Evolutionary conservation across 2,888 invertebrate species (phyloP), one percentile per base, ranked within the genome.

Genomic region (Acleris emargana): DNA sequence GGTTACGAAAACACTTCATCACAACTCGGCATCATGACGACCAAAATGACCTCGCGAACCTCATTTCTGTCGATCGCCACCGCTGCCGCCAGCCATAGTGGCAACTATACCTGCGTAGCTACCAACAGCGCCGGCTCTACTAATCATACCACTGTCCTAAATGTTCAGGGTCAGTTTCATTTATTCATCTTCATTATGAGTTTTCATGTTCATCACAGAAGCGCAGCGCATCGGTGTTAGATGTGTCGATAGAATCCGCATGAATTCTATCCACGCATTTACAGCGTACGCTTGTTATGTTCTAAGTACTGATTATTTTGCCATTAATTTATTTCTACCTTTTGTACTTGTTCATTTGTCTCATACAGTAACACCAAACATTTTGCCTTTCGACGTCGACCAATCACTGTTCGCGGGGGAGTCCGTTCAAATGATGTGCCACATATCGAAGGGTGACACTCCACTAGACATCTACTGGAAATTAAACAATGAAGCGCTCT

Each of bases 61-160:
- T 96, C 96, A 82, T 95, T 95, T 70, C 88, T 97, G 68, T 95
- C 95, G 68, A 96, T 97, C 76, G 95, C 95, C 76, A 92, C 95
- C 62, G 94, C 95, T 64, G 93, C 93, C 74, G 94, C 94, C 32
- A 92, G 93, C 68, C 96, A 97, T 83, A 94, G 95, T 70, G 96
- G 96, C 72, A 93, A 94, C 80, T 97, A 96, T 80, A 96, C 95
- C 70, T 97, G 97, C 84, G 93, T 94, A 72, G 97, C 96, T 43
- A 91, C 93, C 70, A 97, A 97, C 90, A 91, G 84, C 75, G 96
- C 96, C 70, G 97, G 96, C 76, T 93, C 89, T 68, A 93, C 94
- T 77, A 95, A 94, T 80, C 94, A 95, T 84, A 94, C 95, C 76
- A 94, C 96, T 93, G 85, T 87, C 82, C 87, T 89, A 81, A 93